phyloP scores from a whole-genome alignment of 2,113 vertebrate genomes.

The Zosterops borbonicus region DNA sequence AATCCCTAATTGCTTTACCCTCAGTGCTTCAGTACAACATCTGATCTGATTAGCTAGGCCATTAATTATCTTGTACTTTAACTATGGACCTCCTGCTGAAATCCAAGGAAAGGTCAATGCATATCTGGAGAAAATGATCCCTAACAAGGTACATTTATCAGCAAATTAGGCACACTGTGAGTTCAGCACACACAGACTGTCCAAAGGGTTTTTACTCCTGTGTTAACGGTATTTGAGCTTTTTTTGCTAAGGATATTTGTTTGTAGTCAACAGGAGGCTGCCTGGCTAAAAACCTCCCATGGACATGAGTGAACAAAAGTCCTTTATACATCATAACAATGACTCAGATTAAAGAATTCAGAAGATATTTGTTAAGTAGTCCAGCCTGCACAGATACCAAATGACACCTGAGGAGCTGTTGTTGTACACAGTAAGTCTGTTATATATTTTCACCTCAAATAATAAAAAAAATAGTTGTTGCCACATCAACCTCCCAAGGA shows the following conservation, averaged over 20 bases:
- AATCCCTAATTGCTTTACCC: conserved; percentile 21
- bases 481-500: neutral
- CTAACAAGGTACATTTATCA: conserved; percentile 31
- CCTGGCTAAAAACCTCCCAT: neutral
- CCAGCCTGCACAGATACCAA: neutral
- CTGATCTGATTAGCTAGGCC: conserved; percentile 32
- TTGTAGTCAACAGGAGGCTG: neutral
- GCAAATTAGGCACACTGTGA: conserved; percentile 22
- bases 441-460: neutral
- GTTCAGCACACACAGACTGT: neutral
- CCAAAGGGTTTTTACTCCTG: neutral
- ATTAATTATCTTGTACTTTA: conserved; percentile 55
- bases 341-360: neutral
- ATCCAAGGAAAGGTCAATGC: conserved; percentile 35
- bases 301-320: neutral
- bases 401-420: neutral
- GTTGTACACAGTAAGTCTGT: neutral
- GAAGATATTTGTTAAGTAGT: neutral
- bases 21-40: conserved; percentile 2
- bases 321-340: neutral
- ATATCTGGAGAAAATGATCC: neutral
- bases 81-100: conserved; percentile 22
- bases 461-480: neutral
- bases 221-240: neutral
- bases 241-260: neutral